These are phyloP conservation scores for Cariama cristata DNA, from an alignment of 2,113 vertebrate species.

Conservation along the genomic window DNA sequence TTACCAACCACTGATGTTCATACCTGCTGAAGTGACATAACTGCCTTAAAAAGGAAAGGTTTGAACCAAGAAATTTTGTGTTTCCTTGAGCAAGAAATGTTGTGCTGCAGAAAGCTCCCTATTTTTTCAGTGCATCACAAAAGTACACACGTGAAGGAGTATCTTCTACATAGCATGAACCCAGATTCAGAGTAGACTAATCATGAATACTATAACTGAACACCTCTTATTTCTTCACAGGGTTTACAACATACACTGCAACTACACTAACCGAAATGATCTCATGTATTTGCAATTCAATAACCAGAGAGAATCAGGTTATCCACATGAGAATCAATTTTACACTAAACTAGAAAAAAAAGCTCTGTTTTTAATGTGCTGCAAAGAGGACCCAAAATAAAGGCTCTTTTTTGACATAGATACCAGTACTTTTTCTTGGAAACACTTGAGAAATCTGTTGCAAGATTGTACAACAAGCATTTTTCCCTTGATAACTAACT, in stretches of 20 bases:
- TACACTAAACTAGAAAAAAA: slow-evolving; percentile 17
- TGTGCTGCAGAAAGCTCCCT: background rate
- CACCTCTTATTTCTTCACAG: background rate
- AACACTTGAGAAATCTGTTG: background rate
- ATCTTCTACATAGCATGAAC: background rate
- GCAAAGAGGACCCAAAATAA: background rate
- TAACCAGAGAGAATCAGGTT: slow-evolving; percentile 17
- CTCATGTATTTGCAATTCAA: background rate
- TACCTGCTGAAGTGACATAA: background rate
- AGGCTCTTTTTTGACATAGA: background rate
- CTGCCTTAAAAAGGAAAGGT: background rate
- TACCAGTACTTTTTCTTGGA: background rate
- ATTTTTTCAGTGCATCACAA: background rate
- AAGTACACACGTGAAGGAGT: background rate
- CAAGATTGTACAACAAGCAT: background rate
- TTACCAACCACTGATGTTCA: background rate
- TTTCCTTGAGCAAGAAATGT: background rate
- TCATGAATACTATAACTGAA: background rate
- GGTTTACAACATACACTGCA: background rate
- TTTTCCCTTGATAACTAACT: background rate
- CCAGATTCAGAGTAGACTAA: background rate
- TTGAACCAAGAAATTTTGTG: background rate
- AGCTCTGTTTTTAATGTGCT: background rate
- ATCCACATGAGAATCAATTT: slow-evolving; percentile 35
- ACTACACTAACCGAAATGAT: background rate